phyloP scores from a whole-genome alignment of 2,797 vertebrate species.

The Pelobates cultripes region DNA sequence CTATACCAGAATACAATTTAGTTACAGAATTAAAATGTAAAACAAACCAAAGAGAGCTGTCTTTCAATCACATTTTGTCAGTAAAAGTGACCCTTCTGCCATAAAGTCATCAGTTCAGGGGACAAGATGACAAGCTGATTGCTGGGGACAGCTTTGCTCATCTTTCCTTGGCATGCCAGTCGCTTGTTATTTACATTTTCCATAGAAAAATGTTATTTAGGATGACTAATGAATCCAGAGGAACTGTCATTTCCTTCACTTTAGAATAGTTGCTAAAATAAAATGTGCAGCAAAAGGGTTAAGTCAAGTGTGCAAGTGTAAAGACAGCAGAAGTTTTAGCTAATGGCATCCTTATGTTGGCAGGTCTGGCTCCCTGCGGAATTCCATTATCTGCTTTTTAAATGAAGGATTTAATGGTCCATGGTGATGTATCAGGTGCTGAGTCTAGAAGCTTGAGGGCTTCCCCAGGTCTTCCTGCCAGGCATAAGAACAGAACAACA shows the following conservation, averaged over 20 bases:
- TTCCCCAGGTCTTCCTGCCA: conserved; percentile 28
- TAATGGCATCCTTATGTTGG: conserved; percentile 12
- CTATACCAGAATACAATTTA: not conserved
- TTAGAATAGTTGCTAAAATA: not conserved
- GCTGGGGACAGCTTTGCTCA: not conserved
- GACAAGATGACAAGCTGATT: conserved; percentile 14
- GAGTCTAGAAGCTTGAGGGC: conserved; percentile 20
- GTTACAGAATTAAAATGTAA: not conserved
- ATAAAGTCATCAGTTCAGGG: conserved; percentile 8
- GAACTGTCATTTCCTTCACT: not conserved
- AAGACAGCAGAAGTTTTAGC: not conserved
- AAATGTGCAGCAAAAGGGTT: conserved; percentile 3
- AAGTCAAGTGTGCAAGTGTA: conserved; percentile 6
- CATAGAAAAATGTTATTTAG: not conserved
- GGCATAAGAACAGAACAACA: conserved; percentile 23
- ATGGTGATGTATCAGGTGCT: conserved; percentile 42
- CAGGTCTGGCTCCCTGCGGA: conserved; percentile 22
- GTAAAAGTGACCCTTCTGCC: conserved; percentile 4
- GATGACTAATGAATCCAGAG: conserved; percentile 10
- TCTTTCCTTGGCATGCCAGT: not conserved
- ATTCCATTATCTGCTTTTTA: conserved; percentile 41
- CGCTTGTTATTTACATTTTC: not conserved
- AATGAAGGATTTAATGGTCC: conserved; percentile 42
- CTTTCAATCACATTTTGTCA: not conserved
- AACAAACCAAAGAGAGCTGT: not conserved